phyloP scores from a whole-genome alignment of 92 coral and sea anemone species.

The Epizoanthus scotinus region DNA sequence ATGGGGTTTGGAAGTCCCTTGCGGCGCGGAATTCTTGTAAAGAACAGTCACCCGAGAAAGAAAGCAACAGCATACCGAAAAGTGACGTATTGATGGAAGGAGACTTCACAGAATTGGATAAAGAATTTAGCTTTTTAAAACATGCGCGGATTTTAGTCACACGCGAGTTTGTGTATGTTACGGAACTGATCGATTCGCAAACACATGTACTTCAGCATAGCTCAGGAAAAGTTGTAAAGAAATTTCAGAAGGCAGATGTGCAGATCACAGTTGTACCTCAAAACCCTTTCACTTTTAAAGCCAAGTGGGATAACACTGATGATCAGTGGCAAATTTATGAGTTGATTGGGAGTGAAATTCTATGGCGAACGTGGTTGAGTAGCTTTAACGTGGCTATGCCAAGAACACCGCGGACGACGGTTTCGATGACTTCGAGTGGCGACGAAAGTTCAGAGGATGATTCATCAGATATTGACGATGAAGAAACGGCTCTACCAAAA shows the following conservation, averaged over 20 bases:
- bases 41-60: constrained; percentile 20
- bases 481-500: constrained; percentile 73
- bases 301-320: constrained; percentile 69
- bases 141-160: constrained; percentile 83
- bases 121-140: constrained; percentile 71
- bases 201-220: constrained; percentile 83
- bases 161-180: constrained; percentile 80
- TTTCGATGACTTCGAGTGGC: constrained; percentile 20
- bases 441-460: constrained; percentile 56
- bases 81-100: constrained; percentile 85
- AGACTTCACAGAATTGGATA: constrained; percentile 79
- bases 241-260: constrained; percentile 74
- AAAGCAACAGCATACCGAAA: constrained; percentile 19
- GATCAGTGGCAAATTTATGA: constrained; percentile 72
- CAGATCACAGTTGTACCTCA: constrained; percentile 66
- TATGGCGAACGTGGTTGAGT: constrained; percentile 78
- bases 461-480: constrained; percentile 63
- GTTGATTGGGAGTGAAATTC: constrained; percentile 69
- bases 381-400: constrained; percentile 49
- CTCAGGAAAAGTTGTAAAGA: constrained; percentile 65
- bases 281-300: constrained; percentile 84
- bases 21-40: constrained; percentile 17
- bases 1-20: constrained; percentile 25
- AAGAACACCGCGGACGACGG: neutral
- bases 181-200: constrained; percentile 68